Conservation (phyloP, 1,140 invertebrate species). For the Colletes gigas region DNA sequence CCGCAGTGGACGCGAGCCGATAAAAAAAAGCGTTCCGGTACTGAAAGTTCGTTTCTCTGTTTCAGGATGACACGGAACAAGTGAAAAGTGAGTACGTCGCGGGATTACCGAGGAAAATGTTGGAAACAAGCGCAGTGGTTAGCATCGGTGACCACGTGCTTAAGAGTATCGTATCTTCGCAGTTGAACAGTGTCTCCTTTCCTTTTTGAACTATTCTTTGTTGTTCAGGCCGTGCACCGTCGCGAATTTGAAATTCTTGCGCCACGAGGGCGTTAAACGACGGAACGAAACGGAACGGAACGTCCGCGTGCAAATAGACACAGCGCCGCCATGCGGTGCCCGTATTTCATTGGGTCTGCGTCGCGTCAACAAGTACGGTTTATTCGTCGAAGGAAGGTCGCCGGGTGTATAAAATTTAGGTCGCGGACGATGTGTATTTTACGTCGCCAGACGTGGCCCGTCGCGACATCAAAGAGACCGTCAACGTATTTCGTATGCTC, state of each 20-base stretch:
- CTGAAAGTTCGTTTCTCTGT: conserved; percentile 62
- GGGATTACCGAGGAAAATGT: too few species aligned
- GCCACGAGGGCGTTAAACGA: too few species aligned
- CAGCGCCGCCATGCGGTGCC: background rate
- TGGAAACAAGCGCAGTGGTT: too few species aligned
- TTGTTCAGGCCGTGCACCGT: too few species aligned
- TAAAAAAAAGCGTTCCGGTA: background rate
- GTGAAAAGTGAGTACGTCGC: conserved; percentile 82
- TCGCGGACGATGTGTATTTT: conserved; percentile 1
- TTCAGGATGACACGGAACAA: conserved; percentile 84
- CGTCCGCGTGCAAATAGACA: conserved; percentile 17
- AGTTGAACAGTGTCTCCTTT: too few species aligned
- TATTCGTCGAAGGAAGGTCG: conserved; percentile 10
- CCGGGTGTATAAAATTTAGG: conserved; percentile 13
- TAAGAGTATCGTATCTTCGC: too few species aligned
- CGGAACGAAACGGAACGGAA: background rate
- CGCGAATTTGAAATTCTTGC: too few species aligned
- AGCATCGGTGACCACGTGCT: too few species aligned
- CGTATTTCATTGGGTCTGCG: background rate
- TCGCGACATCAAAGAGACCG: background rate
- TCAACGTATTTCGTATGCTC: background rate
- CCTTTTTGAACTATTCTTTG: too few species aligned
- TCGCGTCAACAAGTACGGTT: conserved; percentile 25
- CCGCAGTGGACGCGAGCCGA: background rate
- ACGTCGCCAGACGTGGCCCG: background rate